Base-by-base conservation (phyloP, 2,797 vertebrate species). In the Triplophysa bombifrons region DNA sequence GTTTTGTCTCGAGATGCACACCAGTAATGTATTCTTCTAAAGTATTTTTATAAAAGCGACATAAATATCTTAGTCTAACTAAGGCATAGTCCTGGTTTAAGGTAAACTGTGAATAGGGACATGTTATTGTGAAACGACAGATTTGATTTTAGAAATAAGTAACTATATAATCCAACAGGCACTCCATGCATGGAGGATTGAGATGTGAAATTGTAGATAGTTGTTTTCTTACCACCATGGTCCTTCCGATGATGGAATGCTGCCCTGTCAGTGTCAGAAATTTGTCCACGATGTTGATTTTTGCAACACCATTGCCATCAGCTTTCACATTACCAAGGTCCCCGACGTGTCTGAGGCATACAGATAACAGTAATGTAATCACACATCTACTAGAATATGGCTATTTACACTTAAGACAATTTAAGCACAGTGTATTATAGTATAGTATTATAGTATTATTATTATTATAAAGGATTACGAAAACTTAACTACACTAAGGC, bases 291-390 rank as follows among this genome's bases (percentile, higher is more conserved):
- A 95, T 91, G 64, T 87, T 22, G 17, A 95, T 88, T 68, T 89
- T 86, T 19, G 93, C 93, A 50, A 91, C 14, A 0, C 89, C 88
- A 74, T 89, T 68, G 0, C 0, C 44, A 50, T 70, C 88, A 12
- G 93, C 94, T 1, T 80, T 92, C 77, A 95, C 91, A 16, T 95
- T 95, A 0, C 94, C 94, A 78, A 95, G 88, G 85, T 95, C 94
- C 67, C 94, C 94, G 41, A 95, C 87, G 51, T 95, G 94, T 78
- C 94, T 95, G 44, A 1, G 20, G 38, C 46, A 3, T 19, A 20
- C 1, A 67, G 3, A 71, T 63, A 34, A 58, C 51, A 68, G 20
- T 17, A 25, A 20, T 38, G 48, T 56, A 66, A 63, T 65, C 63
- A 65, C 19, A 60, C 27, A 25, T n/a, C 5, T 72, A 8, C 13